phyloP scores from a whole-genome alignment of 1,140 invertebrate genomes.

The Drosophila carrolli region DNA sequence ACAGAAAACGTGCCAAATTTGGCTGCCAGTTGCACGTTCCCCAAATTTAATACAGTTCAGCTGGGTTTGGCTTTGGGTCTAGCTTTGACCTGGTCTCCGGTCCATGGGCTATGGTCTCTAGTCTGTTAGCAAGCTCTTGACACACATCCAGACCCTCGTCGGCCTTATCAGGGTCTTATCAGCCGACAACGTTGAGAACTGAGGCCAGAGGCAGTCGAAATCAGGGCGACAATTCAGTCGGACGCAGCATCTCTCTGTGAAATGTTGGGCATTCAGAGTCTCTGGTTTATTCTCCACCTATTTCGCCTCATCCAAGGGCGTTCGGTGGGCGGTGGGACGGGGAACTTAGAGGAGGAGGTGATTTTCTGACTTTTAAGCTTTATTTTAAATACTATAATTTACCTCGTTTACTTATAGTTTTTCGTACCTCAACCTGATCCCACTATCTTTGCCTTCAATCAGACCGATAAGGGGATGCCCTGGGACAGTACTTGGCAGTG shows the following conservation, averaged over 20 bases:
- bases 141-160: constrained; percentile 26
- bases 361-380: background rate
- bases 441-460: constrained; percentile 54
- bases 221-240: constrained; percentile 16
- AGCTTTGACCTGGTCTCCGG: constrained; percentile 40
- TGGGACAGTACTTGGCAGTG: background rate
- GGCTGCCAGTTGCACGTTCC: constrained; percentile 70
- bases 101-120: constrained; percentile 13
- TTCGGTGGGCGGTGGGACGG: background rate
- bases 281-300: constrained; percentile 36
- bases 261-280: constrained; percentile 46
- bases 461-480: constrained; percentile 17
- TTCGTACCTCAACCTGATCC: constrained; percentile 44
- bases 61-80: constrained; percentile 38
- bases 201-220: constrained; percentile 1
- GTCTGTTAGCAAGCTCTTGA: constrained; percentile 31
- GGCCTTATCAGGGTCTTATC: constrained; percentile 46
- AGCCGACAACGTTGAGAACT: constrained; percentile 4
- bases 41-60: constrained; percentile 74
- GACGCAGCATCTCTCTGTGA: constrained; percentile 11
- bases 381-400: background rate
- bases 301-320: constrained; percentile 53
- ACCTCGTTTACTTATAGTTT: background rate
- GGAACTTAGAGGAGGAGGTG: constrained; percentile 29
- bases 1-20: constrained; percentile 76